A percentile compares a stretch with the other conserved stretches of the same genome.
Conservation (phyloP, 2,888 invertebrate species). For the Salticus scenicus region DNA sequence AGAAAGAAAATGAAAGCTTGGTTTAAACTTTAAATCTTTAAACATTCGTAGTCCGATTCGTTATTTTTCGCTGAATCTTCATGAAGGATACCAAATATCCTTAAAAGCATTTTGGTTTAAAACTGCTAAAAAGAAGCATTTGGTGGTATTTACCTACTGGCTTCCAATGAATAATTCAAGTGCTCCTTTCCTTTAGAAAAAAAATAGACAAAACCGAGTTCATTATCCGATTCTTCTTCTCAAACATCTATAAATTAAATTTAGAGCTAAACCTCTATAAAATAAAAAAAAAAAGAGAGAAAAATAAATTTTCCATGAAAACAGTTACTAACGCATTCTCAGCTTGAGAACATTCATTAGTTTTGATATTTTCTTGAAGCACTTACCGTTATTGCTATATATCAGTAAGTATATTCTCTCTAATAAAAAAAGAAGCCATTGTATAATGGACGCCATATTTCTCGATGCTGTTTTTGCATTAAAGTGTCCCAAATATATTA, state of each 20-base stretch:
- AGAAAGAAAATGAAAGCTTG: no score
- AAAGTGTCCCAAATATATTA: constrained; percentile 57
- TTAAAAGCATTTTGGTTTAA: constrained; percentile 29
- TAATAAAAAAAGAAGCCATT: constrained; percentile 51
- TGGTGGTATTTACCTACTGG: constrained; percentile 37
- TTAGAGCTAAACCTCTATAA: constrained; percentile 29
- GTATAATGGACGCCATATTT: constrained; percentile 66
- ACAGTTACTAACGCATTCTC: constrained; percentile 26
- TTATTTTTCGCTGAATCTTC: constrained; percentile 58
- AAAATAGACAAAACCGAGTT: constrained; percentile 10
- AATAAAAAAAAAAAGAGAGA: constrained; percentile 19
- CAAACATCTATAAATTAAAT: constrained; percentile 67
- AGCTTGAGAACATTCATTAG: constrained; percentile 58
- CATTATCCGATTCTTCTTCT: constrained; percentile 59
- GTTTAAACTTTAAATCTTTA: neutral
- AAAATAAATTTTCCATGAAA: constrained; percentile 20
- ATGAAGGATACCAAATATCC: constrained; percentile 44
- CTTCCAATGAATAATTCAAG: constrained; percentile 54
- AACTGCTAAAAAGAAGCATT: neutral
- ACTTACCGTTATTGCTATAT: constrained; percentile 63
- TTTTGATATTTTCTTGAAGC: constrained; percentile 56
- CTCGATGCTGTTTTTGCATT: constrained; percentile 62
- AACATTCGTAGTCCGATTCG: constrained; percentile 8
- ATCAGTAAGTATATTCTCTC: constrained; percentile 60
- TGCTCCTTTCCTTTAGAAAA: constrained; percentile 3